A percentile compares a stretch with the other conserved stretches of the same genome.
These are phyloP conservation scores for Hoplias malabaricus DNA, from an alignment of 2,113 vertebrate species.

Conservation along the genomic window DNA sequence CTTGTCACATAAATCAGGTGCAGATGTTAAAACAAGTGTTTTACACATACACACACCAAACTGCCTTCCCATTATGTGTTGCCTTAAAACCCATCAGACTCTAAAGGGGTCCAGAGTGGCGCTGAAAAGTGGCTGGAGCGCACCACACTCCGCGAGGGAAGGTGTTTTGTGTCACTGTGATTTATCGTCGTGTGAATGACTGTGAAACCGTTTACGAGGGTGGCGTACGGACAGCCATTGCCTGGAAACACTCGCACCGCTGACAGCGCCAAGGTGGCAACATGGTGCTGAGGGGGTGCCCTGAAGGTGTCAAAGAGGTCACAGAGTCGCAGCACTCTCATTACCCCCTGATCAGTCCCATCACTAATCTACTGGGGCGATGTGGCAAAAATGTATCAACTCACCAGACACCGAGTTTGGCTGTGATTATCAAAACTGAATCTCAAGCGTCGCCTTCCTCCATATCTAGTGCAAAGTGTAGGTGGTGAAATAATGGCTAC, in stretches of 20 bases:
- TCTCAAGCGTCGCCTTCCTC: too few species aligned
- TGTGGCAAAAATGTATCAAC: too few species aligned
- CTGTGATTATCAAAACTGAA: too few species aligned
- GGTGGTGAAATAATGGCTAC: too few species aligned
- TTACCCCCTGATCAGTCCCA: background rate
- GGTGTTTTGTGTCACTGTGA: slow-evolving; percentile 39
- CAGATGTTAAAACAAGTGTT: slow-evolving; percentile 32
- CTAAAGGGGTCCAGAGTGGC: background rate
- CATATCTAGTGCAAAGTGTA: too few species aligned
- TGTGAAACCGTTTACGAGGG: slow-evolving; percentile 49
- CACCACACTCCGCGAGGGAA: slow-evolving; percentile 33
- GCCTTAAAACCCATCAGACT: background rate
- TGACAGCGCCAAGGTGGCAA: slow-evolving; percentile 35
- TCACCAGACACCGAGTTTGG: too few species aligned
- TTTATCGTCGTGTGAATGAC: slow-evolving; percentile 41
- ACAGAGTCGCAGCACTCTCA: background rate
- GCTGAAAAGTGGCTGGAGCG: background rate
- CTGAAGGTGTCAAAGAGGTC: slow-evolving; percentile 23
- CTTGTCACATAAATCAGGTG: slow-evolving; percentile 60
- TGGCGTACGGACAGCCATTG: background rate
- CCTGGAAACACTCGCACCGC: slow-evolving; percentile 26
- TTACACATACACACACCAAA: background rate
- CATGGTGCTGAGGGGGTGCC: slow-evolving; percentile 16
- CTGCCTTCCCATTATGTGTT: background rate
- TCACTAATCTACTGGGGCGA: too few species aligned